A percentile compares a stretch with the other conserved stretches of the same genome.
Evolutionary conservation across 2,113 vertebrate species (phyloP).

Genomic region (Hypocryptadius cinnamomeus): DNA sequence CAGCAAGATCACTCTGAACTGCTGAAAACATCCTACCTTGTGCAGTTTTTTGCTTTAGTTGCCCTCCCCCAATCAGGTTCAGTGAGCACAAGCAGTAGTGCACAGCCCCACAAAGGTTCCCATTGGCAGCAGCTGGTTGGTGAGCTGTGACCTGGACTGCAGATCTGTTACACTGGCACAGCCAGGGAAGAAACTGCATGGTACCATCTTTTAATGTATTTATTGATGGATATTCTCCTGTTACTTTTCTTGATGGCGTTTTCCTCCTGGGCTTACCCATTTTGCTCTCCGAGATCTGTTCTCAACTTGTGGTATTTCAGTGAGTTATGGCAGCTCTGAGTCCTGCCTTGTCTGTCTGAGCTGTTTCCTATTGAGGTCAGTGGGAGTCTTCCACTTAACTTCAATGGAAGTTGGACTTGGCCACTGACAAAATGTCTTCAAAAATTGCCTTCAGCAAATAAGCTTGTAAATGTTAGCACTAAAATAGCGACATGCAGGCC

Average conservation of each 20-base stretch:
- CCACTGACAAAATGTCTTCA: slow-evolving; percentile 33
- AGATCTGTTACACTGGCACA: background rate
- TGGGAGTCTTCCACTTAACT: slow-evolving; percentile 24
- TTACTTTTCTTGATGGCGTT: background rate
- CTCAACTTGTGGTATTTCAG: background rate
- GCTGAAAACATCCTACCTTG: background rate
- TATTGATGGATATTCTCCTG: background rate
- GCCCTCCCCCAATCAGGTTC: background rate
- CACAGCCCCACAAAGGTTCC: background rate
- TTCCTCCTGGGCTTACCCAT: background rate
- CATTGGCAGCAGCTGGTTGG: background rate
- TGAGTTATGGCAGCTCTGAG: background rate
- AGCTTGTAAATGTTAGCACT: slow-evolving; percentile 19
- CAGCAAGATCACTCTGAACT: background rate
- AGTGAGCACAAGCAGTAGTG: background rate
- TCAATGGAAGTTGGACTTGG: slow-evolving; percentile 30
- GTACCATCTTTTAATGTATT: background rate
- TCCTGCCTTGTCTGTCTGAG: background rate
- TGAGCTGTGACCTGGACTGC: background rate
- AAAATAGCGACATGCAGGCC: slow-evolving; percentile 8
- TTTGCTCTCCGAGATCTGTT: background rate
- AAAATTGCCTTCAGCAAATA: slow-evolving; percentile 49
- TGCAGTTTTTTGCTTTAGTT: background rate
- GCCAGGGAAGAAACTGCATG: background rate
- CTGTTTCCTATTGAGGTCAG: slow-evolving; percentile 36